phyloP scores from a whole-genome alignment of 1,140 invertebrate species.

The Achatina immaculata region DNA sequence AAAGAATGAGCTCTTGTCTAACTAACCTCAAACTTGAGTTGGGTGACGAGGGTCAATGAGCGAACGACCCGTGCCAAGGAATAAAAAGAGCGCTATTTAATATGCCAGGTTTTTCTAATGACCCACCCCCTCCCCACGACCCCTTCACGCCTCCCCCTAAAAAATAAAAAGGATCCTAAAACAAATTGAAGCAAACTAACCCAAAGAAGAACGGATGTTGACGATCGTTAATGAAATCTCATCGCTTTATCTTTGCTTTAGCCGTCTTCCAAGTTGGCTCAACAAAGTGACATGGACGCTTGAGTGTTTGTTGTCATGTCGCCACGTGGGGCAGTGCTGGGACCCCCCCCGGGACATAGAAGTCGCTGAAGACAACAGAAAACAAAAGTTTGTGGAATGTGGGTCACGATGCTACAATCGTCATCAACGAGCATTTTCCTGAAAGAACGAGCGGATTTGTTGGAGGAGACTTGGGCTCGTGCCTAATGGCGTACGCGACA shows the following conservation, averaged over 20 bases:
- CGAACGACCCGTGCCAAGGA: neutral
- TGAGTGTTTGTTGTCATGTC: neutral
- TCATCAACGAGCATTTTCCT: constrained; percentile 6
- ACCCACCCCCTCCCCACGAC: too few species aligned
- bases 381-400: neutral
- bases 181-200: neutral
- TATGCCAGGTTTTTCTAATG: neutral
- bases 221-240: neutral
- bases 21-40: neutral
- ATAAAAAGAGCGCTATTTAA: neutral
- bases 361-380: neutral
- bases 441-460: constrained; percentile 3
- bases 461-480: neutral
- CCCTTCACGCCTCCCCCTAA: neutral
- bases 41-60: neutral
- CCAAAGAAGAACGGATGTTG: neutral
- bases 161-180: neutral
- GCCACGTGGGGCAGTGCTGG: neutral
- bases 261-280: neutral
- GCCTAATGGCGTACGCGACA: neutral
- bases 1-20: neutral
- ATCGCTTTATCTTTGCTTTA: constrained; percentile 5
- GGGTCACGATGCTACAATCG: constrained; percentile 3
- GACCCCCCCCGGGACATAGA: neutral
- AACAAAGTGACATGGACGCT: neutral